Conservation (phyloP, 2,113 vertebrate species). For the Rhea pennata region DNA sequence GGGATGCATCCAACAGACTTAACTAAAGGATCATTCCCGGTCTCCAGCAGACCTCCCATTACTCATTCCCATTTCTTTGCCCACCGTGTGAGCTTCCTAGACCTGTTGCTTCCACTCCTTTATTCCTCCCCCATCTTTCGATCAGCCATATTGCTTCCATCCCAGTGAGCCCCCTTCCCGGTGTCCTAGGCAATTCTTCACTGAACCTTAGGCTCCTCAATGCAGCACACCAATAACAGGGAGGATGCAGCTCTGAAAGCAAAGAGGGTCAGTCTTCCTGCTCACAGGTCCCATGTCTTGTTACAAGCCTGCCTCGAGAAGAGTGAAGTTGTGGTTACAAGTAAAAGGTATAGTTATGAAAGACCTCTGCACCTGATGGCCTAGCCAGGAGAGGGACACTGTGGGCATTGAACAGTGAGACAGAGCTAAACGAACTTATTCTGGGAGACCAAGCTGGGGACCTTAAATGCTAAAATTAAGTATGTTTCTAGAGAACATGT, state of each 20-base stretch:
- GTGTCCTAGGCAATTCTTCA: not conserved
- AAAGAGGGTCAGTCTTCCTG: not conserved
- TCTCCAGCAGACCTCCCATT: not conserved
- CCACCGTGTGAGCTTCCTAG: not conserved
- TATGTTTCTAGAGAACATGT: constrained; percentile 5
- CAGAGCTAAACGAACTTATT: not conserved
- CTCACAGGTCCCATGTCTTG: not conserved
- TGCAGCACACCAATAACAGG: not conserved
- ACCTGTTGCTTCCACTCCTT: not conserved
- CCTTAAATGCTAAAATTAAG: constrained; percentile 43
- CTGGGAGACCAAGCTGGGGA: not conserved
- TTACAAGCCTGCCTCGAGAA: not conserved
- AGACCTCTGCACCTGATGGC: not conserved
- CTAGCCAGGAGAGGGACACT: not conserved
- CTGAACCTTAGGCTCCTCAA: not conserved
- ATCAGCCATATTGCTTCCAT: not conserved
- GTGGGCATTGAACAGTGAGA: not conserved
- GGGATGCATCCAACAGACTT: not conserved
- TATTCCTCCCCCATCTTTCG: not conserved
- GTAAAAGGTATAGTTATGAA: not conserved
- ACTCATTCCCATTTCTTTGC: not conserved
- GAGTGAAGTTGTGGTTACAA: not conserved
- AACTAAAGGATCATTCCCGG: not conserved
- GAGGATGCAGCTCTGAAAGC: not conserved
- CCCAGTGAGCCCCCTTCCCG: not conserved